Conservation (phyloP, 2,797 vertebrate species). For the Stomatorhinus walkeri region DNA sequence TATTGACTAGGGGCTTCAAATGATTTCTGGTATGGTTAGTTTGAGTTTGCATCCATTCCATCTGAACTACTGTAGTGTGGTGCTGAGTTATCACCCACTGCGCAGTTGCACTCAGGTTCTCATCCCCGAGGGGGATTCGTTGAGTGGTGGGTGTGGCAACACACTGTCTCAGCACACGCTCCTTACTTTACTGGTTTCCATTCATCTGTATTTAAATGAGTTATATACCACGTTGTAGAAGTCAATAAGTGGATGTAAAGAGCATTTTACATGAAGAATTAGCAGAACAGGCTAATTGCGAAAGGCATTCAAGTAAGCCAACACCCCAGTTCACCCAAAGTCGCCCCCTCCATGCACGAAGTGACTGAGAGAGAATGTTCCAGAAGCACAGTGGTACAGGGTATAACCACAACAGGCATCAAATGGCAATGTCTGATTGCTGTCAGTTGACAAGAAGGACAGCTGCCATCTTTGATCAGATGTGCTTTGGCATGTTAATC, state of each 20-base stretch:
- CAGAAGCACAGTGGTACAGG: not conserved
- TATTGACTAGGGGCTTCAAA: not conserved
- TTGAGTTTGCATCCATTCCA: not conserved
- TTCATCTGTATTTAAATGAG: not conserved
- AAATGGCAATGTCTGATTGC: not conserved
- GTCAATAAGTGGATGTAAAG: not conserved
- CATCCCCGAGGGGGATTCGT: not conserved
- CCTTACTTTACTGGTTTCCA: not conserved
- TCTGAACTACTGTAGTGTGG: not conserved
- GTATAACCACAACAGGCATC: not conserved
- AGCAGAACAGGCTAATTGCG: not conserved
- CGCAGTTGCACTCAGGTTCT: not conserved
- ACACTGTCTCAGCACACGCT: not conserved
- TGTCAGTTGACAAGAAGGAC: not conserved
- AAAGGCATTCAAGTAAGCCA: not conserved
- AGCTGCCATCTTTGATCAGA: constrained; percentile 8
- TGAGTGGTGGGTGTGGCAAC: not conserved
- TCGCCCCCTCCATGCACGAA: not conserved
- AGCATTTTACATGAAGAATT: not conserved
- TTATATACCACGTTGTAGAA: not conserved
- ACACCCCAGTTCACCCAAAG: not conserved
- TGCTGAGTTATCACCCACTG: not conserved
- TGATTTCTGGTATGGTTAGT: not conserved
- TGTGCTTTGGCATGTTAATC: not conserved
- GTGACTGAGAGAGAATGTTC: not conserved